Conservation (phyloP, 2,113 vertebrate species). For the Trichechus manatus region DNA sequence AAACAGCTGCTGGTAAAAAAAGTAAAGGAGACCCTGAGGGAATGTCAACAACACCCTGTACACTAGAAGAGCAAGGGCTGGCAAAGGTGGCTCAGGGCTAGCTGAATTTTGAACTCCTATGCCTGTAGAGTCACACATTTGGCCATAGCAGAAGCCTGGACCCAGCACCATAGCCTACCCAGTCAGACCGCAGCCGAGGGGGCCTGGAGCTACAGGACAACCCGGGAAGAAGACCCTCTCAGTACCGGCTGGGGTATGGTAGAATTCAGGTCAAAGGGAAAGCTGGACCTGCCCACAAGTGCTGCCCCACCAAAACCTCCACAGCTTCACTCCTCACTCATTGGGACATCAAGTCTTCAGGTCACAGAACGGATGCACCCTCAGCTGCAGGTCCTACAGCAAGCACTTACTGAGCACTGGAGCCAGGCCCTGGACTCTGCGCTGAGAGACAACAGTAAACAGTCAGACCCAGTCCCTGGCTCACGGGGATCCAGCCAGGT, state of each 20-base stretch:
- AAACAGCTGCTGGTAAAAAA: neutral
- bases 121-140: neutral
- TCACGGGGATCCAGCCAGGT: neutral
- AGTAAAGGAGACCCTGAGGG: neutral
- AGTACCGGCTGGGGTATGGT: too few relatives aligned
- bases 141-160: neutral
- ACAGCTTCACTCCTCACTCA: neutral
- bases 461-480: neutral
- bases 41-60: neutral
- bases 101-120: neutral
- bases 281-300: neutral
- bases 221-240: too few relatives aligned
- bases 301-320: neutral
- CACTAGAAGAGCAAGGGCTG: neutral
- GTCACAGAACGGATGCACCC: neutral
- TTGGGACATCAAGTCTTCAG: neutral
- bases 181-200: accelerated
- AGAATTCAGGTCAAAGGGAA: neutral
- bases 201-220: neutral
- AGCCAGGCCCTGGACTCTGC: neutral
- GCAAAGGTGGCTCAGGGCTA: neutral
- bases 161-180: neutral
- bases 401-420: neutral
- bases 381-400: neutral
- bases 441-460: neutral